Base-by-base conservation (phyloP, 2,797 vertebrate species). In the Tapirus indicus region DNA sequence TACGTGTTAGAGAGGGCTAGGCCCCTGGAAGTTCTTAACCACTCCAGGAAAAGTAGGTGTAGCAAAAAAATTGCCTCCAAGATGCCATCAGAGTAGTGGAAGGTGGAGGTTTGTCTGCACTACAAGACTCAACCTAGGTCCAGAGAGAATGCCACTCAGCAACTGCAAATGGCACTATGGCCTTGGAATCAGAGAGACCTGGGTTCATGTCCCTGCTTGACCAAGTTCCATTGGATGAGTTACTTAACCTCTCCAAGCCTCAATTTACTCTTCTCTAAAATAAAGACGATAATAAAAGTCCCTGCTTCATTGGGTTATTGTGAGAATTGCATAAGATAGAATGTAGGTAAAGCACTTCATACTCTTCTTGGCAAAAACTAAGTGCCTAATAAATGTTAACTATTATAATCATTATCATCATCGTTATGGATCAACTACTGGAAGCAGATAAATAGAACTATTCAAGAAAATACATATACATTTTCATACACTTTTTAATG, bases 291-390 rank as follows among this genome's bases (percentile, higher is more conserved):
- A 90, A 80, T 74, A 89, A 62, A 90, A 92, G 35, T 78, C 85
- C 35, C 64, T 60, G 25, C 83, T 89, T 88, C 38, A 83, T 38
- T 82, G 66, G 16, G 7, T 80, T 44, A 32, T 71, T 92, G 58
- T 38, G 29, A 47, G 38, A 89, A 94, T 77, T 95, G 58, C 23
- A 20, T 77, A 95, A 62, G n/a, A 77, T 32, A 74, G 66, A 97
- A 84, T 52, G 16, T 60, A 93, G 23, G 44, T 72, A 83, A 86
- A 80, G n/a, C 25, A 72, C 21, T 97, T 92, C 89, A 25, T 58
- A 84, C n/a, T 56, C 38, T 92, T 69, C 23, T 94, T 83, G 54
- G 74, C n/a, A 95, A 92, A 97, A 96, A 64, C 17, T 23, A 91
- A 89, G 10, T 96, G 32, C 47, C 60, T 54, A 52, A 35, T 79